Percentiles rank a stretch among this genome's conserved stretches.
These are phyloP conservation scores for Drosophila eohydei DNA, from an alignment of 2,888 invertebrate genomes.

Conservation along the genomic window DNA sequence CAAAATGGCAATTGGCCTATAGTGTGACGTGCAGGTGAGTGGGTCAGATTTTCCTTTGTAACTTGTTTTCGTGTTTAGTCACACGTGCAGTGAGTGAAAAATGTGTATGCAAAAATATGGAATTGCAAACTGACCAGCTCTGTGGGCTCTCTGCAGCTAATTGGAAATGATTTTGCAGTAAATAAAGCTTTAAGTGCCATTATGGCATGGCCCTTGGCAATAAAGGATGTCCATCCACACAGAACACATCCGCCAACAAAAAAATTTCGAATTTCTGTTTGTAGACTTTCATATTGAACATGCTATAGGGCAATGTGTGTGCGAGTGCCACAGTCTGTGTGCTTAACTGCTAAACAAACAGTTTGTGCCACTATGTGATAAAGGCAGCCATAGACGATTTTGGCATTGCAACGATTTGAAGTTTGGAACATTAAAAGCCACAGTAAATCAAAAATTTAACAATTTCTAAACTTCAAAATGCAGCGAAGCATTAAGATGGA, in stretches of 20 bases:
- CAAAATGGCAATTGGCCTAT: constrained; percentile 19
- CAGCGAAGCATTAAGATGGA: constrained; percentile 23
- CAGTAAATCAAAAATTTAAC: constrained; percentile 26
- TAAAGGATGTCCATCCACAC: constrained; percentile 8
- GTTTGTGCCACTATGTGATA: constrained; percentile 9
- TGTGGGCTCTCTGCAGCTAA: constrained; percentile 22
- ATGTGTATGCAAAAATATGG: not conserved
- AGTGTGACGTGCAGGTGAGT: not conserved
- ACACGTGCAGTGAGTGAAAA: not conserved
- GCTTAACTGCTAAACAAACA: not conserved
- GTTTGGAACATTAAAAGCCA: not conserved
- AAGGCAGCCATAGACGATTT: constrained; percentile 14
- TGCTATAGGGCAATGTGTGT: not conserved
- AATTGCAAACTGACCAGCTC: not conserved
- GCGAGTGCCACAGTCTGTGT: not conserved
- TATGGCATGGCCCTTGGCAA: not conserved
- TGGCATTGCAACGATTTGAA: constrained; percentile 1
- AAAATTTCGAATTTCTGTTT: not conserved
- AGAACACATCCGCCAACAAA: not conserved
- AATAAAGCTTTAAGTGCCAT: not conserved
- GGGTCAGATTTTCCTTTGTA: not conserved
- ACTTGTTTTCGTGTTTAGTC: constrained; percentile 11
- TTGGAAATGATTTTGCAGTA: constrained; percentile 25
- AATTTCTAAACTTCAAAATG: constrained; percentile 20
- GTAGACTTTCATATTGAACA: constrained; percentile 1